Percentiles rank a stretch among this genome's conserved stretches.
Conservation (phyloP, 2,113 vertebrate genomes). For the Penelope pileata region DNA sequence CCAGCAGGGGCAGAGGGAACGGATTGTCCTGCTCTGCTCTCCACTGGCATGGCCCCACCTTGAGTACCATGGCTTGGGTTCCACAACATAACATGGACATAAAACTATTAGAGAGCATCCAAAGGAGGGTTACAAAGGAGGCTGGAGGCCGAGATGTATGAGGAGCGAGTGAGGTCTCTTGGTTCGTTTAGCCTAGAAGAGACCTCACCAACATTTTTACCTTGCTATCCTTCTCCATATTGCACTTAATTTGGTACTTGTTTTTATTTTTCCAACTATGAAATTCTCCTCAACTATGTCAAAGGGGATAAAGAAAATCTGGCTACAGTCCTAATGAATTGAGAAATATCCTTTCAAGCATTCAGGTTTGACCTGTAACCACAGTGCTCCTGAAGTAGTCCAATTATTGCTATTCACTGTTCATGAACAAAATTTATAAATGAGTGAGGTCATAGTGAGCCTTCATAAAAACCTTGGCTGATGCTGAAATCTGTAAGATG, state of each 20-base stretch:
- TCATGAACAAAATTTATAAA: not conserved
- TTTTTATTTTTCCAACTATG: not conserved
- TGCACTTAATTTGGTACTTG: not conserved
- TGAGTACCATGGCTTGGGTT: too few species aligned
- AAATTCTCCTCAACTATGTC: not conserved
- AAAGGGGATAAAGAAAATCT: not conserved
- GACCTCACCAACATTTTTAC: not conserved
- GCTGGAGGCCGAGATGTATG: too few species aligned
- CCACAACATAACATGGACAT: too few species aligned
- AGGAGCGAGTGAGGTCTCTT: not conserved
- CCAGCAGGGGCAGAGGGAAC: too few species aligned
- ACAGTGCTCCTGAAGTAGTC: not conserved
- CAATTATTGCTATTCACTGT: not conserved
- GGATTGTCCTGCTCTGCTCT: too few species aligned
- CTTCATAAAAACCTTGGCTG: not conserved
- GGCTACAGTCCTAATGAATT: not conserved
- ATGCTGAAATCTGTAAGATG: not conserved
- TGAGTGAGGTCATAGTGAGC: not conserved
- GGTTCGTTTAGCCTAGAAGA: not conserved
- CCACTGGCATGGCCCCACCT: too few species aligned
- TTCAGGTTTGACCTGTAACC: not conserved
- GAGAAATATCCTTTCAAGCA: not conserved
- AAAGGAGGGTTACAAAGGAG: too few species aligned
- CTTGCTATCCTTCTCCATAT: not conserved
- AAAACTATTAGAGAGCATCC: too few species aligned